A percentile compares a stretch with the other conserved stretches of the same genome.
Evolutionary conservation across 2,888 invertebrate species (phyloP).

Genomic region (Megaustenia siamemsis): DNA sequence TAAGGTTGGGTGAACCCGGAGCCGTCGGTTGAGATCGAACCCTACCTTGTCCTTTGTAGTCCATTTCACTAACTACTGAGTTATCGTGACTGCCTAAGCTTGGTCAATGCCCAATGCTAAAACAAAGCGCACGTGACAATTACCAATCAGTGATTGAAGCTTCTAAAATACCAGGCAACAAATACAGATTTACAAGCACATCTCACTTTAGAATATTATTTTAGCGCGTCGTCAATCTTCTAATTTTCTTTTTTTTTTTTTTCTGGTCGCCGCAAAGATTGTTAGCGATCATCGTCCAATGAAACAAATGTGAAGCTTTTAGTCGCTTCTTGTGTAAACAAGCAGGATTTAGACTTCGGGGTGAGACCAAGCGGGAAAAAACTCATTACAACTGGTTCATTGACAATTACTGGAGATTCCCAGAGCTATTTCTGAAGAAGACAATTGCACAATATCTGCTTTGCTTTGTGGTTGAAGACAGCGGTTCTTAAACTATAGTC

Average conservation of each 20-base stretch:
- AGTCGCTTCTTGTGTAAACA: not conserved
- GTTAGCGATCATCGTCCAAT: not conserved
- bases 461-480: too few relatives aligned
- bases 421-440: constrained; percentile 8
- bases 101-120: too few relatives aligned
- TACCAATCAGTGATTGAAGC: too few relatives aligned
- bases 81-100: too few relatives aligned
- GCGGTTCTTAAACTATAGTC: too few relatives aligned
- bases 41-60: too few relatives aligned
- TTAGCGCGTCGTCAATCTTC: not conserved
- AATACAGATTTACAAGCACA: too few relatives aligned
- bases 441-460: constrained; percentile 17
- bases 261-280: not conserved
- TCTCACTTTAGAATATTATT: constrained; percentile 12
- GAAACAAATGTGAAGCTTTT: not conserved
- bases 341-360: not conserved
- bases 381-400: constrained; percentile 35
- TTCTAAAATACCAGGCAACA: too few relatives aligned
- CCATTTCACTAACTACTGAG: too few relatives aligned
- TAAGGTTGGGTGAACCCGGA: too few relatives aligned
- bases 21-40: too few relatives aligned
- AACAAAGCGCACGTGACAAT: too few relatives aligned
- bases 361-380: constrained; percentile 26
- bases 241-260: not conserved
- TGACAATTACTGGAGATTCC: constrained; percentile 37